Evolutionary conservation across 2,888 invertebrate genomes (phyloP).

Genomic region (Lasioglossum pauxillum): DNA sequence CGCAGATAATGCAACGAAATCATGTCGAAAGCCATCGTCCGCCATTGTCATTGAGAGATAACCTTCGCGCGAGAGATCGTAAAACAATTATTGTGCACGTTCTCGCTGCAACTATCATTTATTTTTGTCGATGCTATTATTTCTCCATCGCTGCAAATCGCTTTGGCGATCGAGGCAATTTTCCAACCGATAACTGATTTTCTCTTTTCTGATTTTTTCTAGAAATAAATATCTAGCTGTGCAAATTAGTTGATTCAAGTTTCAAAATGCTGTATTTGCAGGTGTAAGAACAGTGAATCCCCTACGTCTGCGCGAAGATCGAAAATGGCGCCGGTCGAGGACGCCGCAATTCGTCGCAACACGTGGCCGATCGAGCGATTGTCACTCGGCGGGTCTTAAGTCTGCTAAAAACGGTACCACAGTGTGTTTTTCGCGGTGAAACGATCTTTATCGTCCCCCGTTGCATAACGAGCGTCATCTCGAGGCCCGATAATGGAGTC

Average conservation of each 20-base stretch:
- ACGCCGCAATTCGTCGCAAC: neutral
- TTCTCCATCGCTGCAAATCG: neutral
- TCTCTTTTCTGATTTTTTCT: neutral
- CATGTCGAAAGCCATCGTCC: neutral
- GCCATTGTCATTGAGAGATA: neutral
- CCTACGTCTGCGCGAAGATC: neutral
- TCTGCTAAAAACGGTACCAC: no score
- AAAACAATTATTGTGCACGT: neutral
- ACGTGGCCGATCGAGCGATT: neutral
- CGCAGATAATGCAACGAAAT: neutral
- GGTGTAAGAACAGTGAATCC: neutral
- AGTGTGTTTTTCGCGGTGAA: neutral
- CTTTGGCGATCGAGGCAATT: neutral
- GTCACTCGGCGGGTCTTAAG: no score
- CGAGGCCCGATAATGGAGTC: constrained; percentile 28
- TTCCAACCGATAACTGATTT: neutral
- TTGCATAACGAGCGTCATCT: constrained; percentile 17
- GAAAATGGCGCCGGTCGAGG: neutral
- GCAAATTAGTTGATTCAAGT: no score
- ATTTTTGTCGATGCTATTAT: neutral
- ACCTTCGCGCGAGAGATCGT: neutral
- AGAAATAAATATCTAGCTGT: no score
- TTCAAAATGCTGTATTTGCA: no score
- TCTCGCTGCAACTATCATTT: neutral
- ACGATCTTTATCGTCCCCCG: neutral